Evolutionary conservation across 2,888 invertebrate species (phyloP).

Genomic region (Agapostemon virescens): DNA sequence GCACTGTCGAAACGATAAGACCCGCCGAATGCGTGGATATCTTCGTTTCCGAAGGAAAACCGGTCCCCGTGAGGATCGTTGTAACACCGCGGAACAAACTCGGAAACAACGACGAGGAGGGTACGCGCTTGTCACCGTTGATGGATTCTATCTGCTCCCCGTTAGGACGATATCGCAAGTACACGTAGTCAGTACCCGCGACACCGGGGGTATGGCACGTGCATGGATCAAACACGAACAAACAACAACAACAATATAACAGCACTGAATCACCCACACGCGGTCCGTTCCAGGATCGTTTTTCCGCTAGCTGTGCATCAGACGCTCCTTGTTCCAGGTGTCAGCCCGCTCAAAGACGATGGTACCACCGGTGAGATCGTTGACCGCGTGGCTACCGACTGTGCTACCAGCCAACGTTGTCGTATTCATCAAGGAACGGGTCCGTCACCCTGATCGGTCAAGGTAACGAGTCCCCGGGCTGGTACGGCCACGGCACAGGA

Average conservation of each 20-base stretch:
- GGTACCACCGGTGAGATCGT: slow-evolving; percentile 60
- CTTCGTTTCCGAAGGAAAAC: neutral
- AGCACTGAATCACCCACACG: slow-evolving; percentile 43
- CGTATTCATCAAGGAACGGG: slow-evolving; percentile 69
- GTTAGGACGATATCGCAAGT: neutral
- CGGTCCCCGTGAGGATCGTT: neutral
- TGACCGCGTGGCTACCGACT: slow-evolving; percentile 69
- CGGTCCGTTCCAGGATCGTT: slow-evolving; percentile 43
- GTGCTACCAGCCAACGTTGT: slow-evolving; percentile 61
- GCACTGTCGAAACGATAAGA: neutral
- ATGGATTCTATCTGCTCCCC: neutral
- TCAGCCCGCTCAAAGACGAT: slow-evolving; percentile 55
- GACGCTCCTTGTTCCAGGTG: slow-evolving; percentile 67
- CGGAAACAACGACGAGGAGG: neutral
- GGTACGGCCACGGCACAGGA: neutral
- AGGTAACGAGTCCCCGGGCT: neutral
- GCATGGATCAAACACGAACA: slow-evolving; percentile 41
- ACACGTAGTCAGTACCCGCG: slow-evolving; percentile 47
- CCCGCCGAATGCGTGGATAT: neutral
- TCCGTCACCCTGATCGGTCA: slow-evolving; percentile 36
- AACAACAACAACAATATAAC: slow-evolving; percentile 49
- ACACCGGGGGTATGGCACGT: slow-evolving; percentile 39
- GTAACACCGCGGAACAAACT: slow-evolving; percentile 5
- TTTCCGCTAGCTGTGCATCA: slow-evolving; percentile 46
- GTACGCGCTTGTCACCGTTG: neutral